Conservation (phyloP, 2,113 vertebrate genomes). For the Lagenorhynchus albirostris region DNA sequence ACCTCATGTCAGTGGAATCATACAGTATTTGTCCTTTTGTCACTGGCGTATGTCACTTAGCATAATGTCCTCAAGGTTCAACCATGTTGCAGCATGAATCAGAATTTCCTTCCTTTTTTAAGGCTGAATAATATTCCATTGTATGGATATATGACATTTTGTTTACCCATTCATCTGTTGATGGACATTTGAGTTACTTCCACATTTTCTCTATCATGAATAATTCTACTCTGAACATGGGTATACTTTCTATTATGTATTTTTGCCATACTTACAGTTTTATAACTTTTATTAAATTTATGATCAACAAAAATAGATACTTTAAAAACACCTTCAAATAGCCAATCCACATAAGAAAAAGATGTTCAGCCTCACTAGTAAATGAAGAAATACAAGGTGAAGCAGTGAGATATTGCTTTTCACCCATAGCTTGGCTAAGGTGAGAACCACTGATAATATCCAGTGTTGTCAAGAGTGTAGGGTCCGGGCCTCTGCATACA, state of each 20-base stretch:
- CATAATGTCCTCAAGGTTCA: not conserved
- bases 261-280: not conserved
- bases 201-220: not conserved
- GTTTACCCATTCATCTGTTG: not conserved
- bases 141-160: accelerated
- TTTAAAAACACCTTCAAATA: not conserved
- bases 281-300: not conserved
- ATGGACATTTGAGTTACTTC: not conserved
- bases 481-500: not conserved
- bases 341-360: not conserved
- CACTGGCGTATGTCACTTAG: not conserved
- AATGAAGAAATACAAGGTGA: not conserved
- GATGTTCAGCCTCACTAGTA: not conserved
- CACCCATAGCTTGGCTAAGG: not conserved
- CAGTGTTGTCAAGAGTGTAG: not conserved
- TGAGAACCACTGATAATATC: not conserved
- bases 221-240: not conserved
- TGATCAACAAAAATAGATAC: not conserved
- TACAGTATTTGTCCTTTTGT: not conserved
- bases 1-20: not conserved
- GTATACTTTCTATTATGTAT: not conserved
- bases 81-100: not conserved
- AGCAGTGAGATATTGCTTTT: not conserved
- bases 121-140: not conserved
- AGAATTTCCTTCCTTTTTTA: not conserved